Percentiles rank a stretch among this genome's conserved stretches.
phyloP scores from a whole-genome alignment of 2,113 vertebrate species.

The Xenopus tropicalis region UCB_Xtro_10.0 CM004445.2:29996501-29997000 shows the following conservation, averaged over 20 bases:
- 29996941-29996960: not conserved
- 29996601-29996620: too few relatives aligned
- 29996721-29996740: slow-evolving; percentile 40
- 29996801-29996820: slow-evolving; percentile 24
- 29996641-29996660: too few relatives aligned
- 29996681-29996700: too few relatives aligned
- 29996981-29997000: not conserved
- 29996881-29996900: slow-evolving; percentile 12
- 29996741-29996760: slow-evolving; percentile 32
- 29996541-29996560: too few relatives aligned
- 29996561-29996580: too few relatives aligned
- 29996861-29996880: slow-evolving; percentile 7
- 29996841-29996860: too few relatives aligned
- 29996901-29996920: slow-evolving; percentile 2
- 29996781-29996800: slow-evolving; percentile 5
- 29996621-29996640: too few relatives aligned
- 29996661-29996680: too few relatives aligned
- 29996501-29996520: too few relatives aligned
- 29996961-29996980: not conserved
- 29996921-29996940: slow-evolving; percentile 1
- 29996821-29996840: slow-evolving; percentile 15
- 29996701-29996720: slow-evolving; percentile 14
- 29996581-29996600: too few relatives aligned
- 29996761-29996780: not conserved
- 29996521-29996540: too few relatives aligned